phyloP scores from a whole-genome alignment of 2,888 invertebrate genomes.

The Andrena trimmerana region DNA sequence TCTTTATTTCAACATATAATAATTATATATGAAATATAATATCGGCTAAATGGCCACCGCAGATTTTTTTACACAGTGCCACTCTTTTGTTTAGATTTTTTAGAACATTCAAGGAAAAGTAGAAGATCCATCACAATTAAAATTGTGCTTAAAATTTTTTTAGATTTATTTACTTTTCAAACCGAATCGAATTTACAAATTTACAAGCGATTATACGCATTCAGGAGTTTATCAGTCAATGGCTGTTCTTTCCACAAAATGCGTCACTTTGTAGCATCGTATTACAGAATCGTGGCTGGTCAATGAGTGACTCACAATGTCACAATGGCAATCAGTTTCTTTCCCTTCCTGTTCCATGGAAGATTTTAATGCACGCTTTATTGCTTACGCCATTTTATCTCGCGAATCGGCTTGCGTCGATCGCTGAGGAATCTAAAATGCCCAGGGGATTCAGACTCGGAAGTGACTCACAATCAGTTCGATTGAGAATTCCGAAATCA shows the following conservation, averaged over 20 bases:
- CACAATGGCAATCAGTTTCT: slow-evolving; percentile 19
- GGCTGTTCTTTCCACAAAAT: slow-evolving; percentile 1
- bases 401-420: slow-evolving; percentile 16
- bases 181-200: too few relatives aligned
- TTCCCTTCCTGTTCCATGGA: slow-evolving; percentile 12
- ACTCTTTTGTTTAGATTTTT: neutral
- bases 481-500: slow-evolving; percentile 28
- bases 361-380: slow-evolving; percentile 27
- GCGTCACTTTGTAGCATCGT: slow-evolving; percentile 47
- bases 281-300: neutral
- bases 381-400: neutral
- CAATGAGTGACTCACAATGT: slow-evolving; percentile 44
- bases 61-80: neutral
- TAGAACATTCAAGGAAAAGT: too few relatives aligned
- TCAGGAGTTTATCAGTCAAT: too few relatives aligned
- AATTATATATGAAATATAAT: too few relatives aligned
- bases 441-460: neutral
- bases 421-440: slow-evolving; percentile 33
- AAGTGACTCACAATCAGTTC: slow-evolving; percentile 22
- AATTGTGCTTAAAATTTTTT: too few relatives aligned
- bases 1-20: too few relatives aligned
- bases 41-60: too few relatives aligned
- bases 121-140: too few relatives aligned
- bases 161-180: too few relatives aligned
- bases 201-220: too few relatives aligned